Percentiles rank a stretch among this genome's conserved stretches.
These are phyloP conservation scores for Lytechinus pictus DNA, from an alignment of 35 echinoderm and acorn worm species.

Conservation along the genomic window DNA sequence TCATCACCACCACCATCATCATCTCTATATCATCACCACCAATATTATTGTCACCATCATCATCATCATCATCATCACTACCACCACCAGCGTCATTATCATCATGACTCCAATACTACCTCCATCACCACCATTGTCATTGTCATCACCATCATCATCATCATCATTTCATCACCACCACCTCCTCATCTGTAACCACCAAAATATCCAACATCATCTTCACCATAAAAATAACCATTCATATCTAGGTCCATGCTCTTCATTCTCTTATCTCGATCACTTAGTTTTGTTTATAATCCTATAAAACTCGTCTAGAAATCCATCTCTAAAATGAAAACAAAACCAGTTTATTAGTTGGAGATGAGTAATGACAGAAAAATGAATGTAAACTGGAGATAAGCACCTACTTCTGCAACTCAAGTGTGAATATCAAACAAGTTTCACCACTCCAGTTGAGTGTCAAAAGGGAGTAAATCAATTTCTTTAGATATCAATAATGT, in stretches of 20 bases:
- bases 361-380: not conserved
- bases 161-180: not conserved
- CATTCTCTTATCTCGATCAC: too few species aligned
- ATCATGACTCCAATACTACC: not conserved
- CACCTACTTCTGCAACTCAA: not conserved
- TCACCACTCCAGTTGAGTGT: not conserved
- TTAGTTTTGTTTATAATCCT: not conserved
- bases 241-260: too few species aligned
- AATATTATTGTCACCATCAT: too few species aligned
- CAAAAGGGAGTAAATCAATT: not conserved
- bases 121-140: too few species aligned
- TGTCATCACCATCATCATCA: not conserved
- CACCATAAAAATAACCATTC: not conserved
- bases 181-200: too few species aligned
- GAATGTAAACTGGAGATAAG: not conserved
- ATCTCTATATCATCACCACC: too few species aligned
- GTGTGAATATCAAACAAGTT: not conserved
- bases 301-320: not conserved
- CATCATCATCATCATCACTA: too few species aligned
- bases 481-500: not conserved
- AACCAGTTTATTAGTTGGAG: not conserved
- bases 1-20: too few species aligned
- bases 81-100: not conserved
- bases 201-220: not conserved
- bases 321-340: not conserved